phyloP scores from a whole-genome alignment of 2,888 invertebrate genomes.

The Meghimatium bilineatum region DNA sequence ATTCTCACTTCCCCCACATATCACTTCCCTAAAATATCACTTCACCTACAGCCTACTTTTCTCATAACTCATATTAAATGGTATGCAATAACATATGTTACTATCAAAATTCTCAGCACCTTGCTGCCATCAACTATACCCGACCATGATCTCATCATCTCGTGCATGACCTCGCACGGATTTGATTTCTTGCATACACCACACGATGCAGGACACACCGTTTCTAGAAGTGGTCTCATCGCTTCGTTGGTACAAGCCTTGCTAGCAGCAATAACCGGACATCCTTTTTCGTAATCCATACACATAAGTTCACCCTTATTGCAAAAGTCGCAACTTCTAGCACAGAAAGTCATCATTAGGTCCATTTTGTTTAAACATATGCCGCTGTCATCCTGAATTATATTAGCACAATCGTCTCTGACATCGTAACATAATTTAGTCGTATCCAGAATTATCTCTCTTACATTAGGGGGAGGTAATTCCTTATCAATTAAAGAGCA shows the following conservation, averaged over 20 bases:
- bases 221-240: background rate
- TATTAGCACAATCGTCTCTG: slow-evolving; percentile 12
- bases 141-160: no score
- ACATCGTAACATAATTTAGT: slow-evolving; percentile 25
- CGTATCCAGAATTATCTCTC: background rate
- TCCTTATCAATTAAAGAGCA: slow-evolving; percentile 27
- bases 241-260: slow-evolving; percentile 23
- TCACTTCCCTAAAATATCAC: no score
- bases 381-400: background rate
- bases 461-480: background rate
- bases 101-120: no score
- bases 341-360: slow-evolving; percentile 41
- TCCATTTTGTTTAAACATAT: slow-evolving; percentile 35
- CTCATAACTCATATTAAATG: no score
- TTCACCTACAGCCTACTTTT: no score
- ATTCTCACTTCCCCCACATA: no score
- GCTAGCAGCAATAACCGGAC: slow-evolving; percentile 41
- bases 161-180: no score
- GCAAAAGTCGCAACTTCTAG: slow-evolving; percentile 38
- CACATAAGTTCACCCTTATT: slow-evolving; percentile 33
- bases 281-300: slow-evolving; percentile 50
- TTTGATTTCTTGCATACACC: background rate
- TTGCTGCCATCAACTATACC: no score
- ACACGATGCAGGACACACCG: slow-evolving; percentile 36
- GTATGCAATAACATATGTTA: no score